Evolutionary conservation across 2,888 invertebrate species (phyloP), one percentile per base, ranked within the genome.

Genomic region (Selenia dentaria): DNA sequence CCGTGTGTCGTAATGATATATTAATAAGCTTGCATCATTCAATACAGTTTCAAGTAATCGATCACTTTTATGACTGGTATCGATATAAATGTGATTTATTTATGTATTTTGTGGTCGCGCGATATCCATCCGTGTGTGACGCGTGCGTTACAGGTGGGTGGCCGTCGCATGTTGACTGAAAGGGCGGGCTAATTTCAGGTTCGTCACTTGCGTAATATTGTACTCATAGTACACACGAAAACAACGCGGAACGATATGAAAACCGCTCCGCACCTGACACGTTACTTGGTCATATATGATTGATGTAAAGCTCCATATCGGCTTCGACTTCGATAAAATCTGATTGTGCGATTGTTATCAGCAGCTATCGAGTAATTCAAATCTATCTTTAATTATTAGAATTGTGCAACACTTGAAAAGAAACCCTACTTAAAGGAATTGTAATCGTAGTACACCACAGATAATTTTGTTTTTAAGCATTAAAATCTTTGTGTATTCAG

Each of bases 161-260:
- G 70, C 47, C 57, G 61, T 49, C 44, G 54, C 53, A 55, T 56
- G 57, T 46, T 54, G 54, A 44, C 67, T 64, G 65, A 74, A 77
- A 75, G 72, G 70, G 70, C 71, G 70, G 46, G 67, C 73, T 74
- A 72, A 73, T 68, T 72, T 72, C 69, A 64, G 70, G 59, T 57
- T 52, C 40, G 55, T 43, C 37, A 52, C 61, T 74, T 75, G 66
- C 72, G 71, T 67, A 77, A 76, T 51, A 44, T 47, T 57, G 66
- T 22, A 16, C 16, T 16, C 8, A 8, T 76, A 73, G 73, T 74
- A 75, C 72, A 72, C 66, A 73, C 70, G 72, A 67, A 67, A 69
- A 63, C 69, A 69, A 75, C 74, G 75, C 73, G 74, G 74, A 72
- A 74, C 68, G 63, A 57, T 52, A 57, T 33, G 40, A 51, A 55